A percentile compares a stretch with the other conserved stretches of the same genome.
phyloP scores from a whole-genome alignment of 2,113 vertebrate species.

The Erythrocercus mccallii region DNA sequence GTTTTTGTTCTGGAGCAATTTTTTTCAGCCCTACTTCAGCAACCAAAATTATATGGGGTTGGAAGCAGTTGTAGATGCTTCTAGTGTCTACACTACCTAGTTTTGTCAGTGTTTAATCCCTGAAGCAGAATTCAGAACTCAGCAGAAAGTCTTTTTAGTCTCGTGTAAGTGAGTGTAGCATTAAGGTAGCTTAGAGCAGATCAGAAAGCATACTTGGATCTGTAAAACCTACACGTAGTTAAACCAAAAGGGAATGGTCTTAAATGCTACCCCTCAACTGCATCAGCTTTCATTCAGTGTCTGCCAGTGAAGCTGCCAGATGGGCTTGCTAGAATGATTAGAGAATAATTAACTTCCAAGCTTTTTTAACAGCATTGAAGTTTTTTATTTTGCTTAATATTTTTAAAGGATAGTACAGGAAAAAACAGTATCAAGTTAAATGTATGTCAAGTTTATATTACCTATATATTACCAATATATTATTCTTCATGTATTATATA shows the following conservation, averaged over 20 bases:
- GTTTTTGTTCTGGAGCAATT: neutral
- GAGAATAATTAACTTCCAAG: neutral
- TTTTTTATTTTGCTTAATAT: neutral
- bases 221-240: neutral
- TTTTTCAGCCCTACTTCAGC: neutral
- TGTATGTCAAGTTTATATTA: neutral
- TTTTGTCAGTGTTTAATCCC: neutral
- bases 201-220: neutral
- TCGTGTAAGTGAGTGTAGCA: neutral
- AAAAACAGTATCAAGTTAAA: neutral
- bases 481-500: neutral
- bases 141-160: neutral
- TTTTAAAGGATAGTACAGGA: neutral
- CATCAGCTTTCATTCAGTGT: neutral
- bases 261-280: neutral
- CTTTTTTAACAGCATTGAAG: neutral
- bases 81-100: neutral
- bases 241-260: neutral
- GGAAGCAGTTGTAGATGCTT: neutral
- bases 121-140: neutral
- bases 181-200: neutral
- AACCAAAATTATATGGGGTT: neutral
- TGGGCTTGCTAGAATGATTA: neutral
- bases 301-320: neutral
- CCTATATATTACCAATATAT: neutral